These are phyloP conservation scores for Leptinotarsa lineolata DNA, from an alignment of 1,140 invertebrate species.

Conservation along the genomic window DNA sequence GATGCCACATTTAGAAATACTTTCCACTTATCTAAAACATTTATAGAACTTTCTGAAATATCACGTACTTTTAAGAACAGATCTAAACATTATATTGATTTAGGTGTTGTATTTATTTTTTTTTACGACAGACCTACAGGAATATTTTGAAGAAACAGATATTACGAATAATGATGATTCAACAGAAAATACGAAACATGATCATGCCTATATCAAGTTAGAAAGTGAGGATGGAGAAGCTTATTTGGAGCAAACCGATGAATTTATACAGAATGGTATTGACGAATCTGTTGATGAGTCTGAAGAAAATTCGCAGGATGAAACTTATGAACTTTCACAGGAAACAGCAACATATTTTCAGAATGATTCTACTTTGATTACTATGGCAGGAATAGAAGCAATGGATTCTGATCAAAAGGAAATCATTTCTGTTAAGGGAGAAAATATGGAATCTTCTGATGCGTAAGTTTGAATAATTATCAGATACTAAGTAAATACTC, in stretches of 20 bases:
- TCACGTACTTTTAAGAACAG: no score
- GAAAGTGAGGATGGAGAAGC: background rate
- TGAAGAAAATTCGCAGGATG: background rate
- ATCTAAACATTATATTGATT: no score
- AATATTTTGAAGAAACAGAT: background rate
- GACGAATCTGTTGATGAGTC: background rate
- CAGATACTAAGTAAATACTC: no score
- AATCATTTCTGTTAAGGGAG: background rate
- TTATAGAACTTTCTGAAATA: no score
- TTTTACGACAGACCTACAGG: background rate
- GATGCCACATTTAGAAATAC: no score
- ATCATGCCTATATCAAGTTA: constrained; percentile 14
- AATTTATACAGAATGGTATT: background rate
- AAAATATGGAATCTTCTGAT: background rate
- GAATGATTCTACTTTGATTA: background rate
- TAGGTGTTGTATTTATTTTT: no score
- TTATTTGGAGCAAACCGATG: background rate
- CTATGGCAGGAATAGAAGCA: background rate
- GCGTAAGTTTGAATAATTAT: background rate
- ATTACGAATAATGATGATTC: background rate
- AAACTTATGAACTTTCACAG: background rate
- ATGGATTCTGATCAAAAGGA: background rate
- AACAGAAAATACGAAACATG: constrained; percentile 10
- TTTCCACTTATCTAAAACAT: no score
- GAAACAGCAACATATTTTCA: background rate